Conservation (phyloP, 2,797 vertebrate species). For the Tangara arthus region DNA sequence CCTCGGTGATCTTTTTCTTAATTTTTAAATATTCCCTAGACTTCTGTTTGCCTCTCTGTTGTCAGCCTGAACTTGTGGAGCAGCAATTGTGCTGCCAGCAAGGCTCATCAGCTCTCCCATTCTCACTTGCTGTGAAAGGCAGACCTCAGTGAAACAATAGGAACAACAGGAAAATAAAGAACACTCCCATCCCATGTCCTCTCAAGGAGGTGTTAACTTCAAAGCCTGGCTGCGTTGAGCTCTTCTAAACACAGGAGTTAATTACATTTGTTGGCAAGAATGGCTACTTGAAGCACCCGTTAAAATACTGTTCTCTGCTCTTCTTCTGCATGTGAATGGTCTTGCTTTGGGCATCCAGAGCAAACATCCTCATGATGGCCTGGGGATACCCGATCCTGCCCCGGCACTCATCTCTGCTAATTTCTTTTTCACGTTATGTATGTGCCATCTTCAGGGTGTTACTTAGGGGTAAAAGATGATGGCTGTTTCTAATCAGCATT, state of each 20-base stretch:
- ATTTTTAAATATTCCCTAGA: background rate
- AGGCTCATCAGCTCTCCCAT: background rate
- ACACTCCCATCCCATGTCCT: constrained; percentile 57
- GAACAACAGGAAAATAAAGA: constrained; percentile 57
- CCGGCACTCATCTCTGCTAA: background rate
- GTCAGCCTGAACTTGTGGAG: background rate
- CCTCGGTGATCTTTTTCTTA: background rate
- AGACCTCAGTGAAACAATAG: constrained; percentile 49
- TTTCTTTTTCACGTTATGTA: background rate
- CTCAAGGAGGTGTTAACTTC: constrained; percentile 59
- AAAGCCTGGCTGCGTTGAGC: background rate
- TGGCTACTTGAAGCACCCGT: background rate
- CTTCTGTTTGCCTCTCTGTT: background rate
- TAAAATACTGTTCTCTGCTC: background rate
- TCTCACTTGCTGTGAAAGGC: background rate
- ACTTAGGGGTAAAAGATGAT: background rate
- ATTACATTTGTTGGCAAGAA: background rate
- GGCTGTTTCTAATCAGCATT: background rate
- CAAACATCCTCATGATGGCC: background rate
- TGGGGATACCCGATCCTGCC: background rate
- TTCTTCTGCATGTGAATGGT: background rate
- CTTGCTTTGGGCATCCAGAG: background rate
- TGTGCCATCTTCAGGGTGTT: background rate
- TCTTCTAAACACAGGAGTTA: background rate
- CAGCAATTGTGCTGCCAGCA: background rate